These are phyloP conservation scores for Triplophysa bombifrons DNA, from an alignment of 2,797 vertebrate species.

Conservation along the genomic window DNA sequence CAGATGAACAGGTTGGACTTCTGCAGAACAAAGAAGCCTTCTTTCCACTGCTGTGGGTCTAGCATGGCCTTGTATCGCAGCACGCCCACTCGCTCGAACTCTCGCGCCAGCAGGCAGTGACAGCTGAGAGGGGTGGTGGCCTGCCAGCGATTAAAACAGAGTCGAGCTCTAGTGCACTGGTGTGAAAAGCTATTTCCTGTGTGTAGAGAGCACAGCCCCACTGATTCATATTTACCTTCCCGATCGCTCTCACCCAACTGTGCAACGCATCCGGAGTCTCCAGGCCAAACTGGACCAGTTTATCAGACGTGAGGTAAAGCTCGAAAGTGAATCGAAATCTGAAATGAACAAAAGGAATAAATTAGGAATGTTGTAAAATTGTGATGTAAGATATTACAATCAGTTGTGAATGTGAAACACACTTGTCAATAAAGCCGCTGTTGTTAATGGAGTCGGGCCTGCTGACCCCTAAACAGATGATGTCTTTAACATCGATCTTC, in stretches of 20 bases:
- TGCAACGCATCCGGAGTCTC: conserved; percentile 85
- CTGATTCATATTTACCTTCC: conserved; percentile 74
- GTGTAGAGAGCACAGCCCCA: background rate
- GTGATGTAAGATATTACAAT: background rate
- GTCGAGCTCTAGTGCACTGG: conserved; percentile 2
- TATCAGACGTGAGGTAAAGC: conserved; percentile 85
- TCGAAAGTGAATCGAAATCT: conserved; percentile 94
- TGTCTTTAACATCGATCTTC: conserved; percentile 83
- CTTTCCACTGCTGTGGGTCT: conserved; percentile 89
- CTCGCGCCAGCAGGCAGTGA: conserved; percentile 88
- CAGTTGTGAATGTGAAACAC: background rate
- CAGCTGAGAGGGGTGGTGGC: conserved; percentile 88
- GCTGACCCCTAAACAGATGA: conserved; percentile 88
- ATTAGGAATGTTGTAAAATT: background rate
- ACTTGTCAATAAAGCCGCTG: conserved; percentile 79
- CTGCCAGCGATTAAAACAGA: conserved; percentile 56
- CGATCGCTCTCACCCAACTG: conserved; percentile 86
- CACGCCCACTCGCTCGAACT: conserved; percentile 89
- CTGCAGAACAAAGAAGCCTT: conserved; percentile 91
- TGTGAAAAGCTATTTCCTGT: background rate
- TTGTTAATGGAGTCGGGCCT: conserved; percentile 67
- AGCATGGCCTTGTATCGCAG: conserved; percentile 90
- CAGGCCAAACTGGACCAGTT: conserved; percentile 86
- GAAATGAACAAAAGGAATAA: conserved; percentile 17
- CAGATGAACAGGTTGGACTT: conserved; percentile 96